Conservation (phyloP, 2,888 invertebrate genomes). For the Drosophila subsilvestris region DNA sequence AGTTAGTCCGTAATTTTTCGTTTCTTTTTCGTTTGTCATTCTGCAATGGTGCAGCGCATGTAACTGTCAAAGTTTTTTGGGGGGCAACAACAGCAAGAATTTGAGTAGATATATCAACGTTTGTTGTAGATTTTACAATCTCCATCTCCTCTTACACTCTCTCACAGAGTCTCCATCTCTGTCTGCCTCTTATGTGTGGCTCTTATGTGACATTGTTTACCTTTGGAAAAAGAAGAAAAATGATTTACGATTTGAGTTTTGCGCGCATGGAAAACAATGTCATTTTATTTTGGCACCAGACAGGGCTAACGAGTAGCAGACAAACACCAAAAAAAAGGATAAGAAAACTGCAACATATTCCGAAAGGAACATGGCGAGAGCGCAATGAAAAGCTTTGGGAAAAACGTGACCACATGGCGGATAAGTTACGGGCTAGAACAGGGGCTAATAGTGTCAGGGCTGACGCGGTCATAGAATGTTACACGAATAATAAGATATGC, state of each 20-base stretch:
- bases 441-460: slow-evolving; percentile 3
- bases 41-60: slow-evolving; percentile 56
- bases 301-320: slow-evolving; percentile 56
- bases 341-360: slow-evolving; percentile 5
- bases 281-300: slow-evolving; percentile 59
- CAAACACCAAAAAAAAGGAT: not conserved
- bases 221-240: slow-evolving; percentile 41
- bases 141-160: not conserved
- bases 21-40: slow-evolving; percentile 53
- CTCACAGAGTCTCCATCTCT: slow-evolving; percentile 1
- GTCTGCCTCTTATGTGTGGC: slow-evolving; percentile 50
- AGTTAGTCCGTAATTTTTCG: slow-evolving; percentile 13
- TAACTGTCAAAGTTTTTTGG: slow-evolving; percentile 51
- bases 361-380: slow-evolving; percentile 11
- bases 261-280: slow-evolving; percentile 58
- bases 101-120: slow-evolving; percentile 26
- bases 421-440: slow-evolving; percentile 44
- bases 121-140: not conserved
- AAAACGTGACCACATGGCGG: slow-evolving; percentile 49
- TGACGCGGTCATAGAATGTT: not conserved
- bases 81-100: slow-evolving; percentile 28
- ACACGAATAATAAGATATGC: not conserved
- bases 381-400: slow-evolving; percentile 17
- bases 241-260: slow-evolving; percentile 68
- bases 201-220: slow-evolving; percentile 70